These are phyloP conservation scores for Microchrysa polita DNA, from an alignment of 2,888 invertebrate genomes.

Conservation along the genomic window DNA sequence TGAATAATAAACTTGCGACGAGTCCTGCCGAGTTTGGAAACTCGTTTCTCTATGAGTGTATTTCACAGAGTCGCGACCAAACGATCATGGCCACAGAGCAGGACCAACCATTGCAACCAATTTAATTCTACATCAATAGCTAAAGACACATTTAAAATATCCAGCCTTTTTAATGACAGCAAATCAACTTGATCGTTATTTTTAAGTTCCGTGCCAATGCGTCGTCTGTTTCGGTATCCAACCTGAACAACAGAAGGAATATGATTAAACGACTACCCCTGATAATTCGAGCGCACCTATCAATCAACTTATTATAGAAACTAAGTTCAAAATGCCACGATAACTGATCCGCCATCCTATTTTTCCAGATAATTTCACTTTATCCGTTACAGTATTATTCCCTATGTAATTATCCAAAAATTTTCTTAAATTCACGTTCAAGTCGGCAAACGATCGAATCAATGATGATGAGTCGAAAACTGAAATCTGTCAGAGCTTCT, in stretches of 20 bases:
- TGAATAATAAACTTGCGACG: too few species aligned
- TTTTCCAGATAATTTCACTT: constrained; percentile 48
- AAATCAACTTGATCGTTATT: constrained; percentile 17
- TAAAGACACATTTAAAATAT: constrained; percentile 24
- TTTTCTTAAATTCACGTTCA: constrained; percentile 49
- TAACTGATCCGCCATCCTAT: constrained; percentile 6
- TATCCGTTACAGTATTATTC: constrained; percentile 31
- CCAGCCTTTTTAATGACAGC: constrained; percentile 21
- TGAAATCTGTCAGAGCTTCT: constrained; percentile 48
- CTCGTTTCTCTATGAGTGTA: too few species aligned
- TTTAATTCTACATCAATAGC: constrained; percentile 18
- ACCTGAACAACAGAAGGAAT: constrained; percentile 45
- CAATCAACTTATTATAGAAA: constrained; percentile 46
- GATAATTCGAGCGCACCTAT: constrained; percentile 42
- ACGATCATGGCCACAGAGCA: too few species aligned
- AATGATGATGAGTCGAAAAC: constrained; percentile 7
- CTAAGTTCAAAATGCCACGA: constrained; percentile 26
- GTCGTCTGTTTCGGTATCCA: too few species aligned
- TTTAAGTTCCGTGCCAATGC: not conserved
- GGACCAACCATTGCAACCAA: too few species aligned
- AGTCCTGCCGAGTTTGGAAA: too few species aligned
- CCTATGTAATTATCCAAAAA: constrained; percentile 50
- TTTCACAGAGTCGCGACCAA: too few species aligned
- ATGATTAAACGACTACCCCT: constrained; percentile 20
- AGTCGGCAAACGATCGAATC: constrained; percentile 3